These are phyloP conservation scores for Sialis lutaria DNA, from an alignment of 2,888 invertebrate genomes.

Conservation along the genomic window DNA sequence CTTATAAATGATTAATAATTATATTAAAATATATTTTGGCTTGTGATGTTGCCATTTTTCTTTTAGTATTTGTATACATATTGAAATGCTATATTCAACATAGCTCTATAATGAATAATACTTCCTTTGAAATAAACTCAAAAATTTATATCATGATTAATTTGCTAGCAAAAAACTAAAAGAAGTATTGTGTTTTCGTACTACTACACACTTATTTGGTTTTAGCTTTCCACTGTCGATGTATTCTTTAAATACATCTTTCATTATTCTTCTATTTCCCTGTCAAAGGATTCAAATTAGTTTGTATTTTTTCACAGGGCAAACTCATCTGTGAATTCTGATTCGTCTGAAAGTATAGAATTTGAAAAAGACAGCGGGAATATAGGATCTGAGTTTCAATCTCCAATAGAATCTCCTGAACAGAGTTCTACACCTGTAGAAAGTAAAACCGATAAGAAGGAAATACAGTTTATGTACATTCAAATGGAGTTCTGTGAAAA, in stretches of 20 bases:
- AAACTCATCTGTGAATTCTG: conserved; percentile 23
- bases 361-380: conserved; percentile 31
- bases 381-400: conserved; percentile 9
- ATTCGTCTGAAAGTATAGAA: conserved; percentile 41
- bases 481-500: conserved; percentile 99
- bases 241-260: conserved; percentile 19
- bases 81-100: no score
- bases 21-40: no score
- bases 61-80: no score
- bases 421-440: background rate
- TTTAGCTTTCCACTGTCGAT: conserved; percentile 19
- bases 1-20: no score
- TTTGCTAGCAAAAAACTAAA: no score
- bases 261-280: conserved; percentile 3
- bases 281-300: conserved; percentile 4
- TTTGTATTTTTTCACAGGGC: conserved; percentile 10
- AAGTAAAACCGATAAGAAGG: conserved; percentile 9
- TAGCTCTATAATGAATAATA: no score
- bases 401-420: conserved; percentile 1
- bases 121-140: no score
- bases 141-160: no score
- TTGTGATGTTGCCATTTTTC: no score
- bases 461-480: conserved; percentile 65
- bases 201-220: no score
- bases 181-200: no score